A percentile compares a stretch with the other conserved stretches of the same genome.
These are phyloP conservation scores for Pipistrellus pipistrellus DNA, from an alignment of 2,797 vertebrate genomes.

Conservation along the genomic window DNA sequence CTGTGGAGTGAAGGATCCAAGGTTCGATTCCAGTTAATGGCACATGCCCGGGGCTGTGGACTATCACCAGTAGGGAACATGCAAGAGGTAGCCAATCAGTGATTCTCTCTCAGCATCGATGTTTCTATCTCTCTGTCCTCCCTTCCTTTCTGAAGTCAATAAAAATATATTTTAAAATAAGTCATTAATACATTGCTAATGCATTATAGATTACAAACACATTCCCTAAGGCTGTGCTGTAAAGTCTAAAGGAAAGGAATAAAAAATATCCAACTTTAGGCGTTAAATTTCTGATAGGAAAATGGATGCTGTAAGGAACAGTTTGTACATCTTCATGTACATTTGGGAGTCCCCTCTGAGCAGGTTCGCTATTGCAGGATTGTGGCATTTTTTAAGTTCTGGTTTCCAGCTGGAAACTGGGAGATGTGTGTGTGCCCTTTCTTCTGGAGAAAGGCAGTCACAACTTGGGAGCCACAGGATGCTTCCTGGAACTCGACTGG, in stretches of 20 bases:
- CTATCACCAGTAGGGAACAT: too few species aligned
- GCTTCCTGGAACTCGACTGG: neutral
- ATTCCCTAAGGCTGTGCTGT: neutral
- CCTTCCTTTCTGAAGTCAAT: too few species aligned
- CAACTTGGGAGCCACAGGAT: neutral
- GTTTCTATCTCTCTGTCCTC: too few species aligned
- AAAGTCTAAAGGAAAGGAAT: constrained; percentile 2
- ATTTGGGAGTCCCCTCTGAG: neutral
- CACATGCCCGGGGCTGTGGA: too few species aligned
- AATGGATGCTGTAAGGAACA: neutral
- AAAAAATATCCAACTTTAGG: neutral
- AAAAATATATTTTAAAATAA: too few species aligned
- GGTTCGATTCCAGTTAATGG: too few species aligned
- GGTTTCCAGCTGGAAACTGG: neutral
- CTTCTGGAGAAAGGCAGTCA: neutral
- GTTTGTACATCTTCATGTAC: neutral
- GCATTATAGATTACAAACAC: neutral
- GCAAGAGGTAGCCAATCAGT: too few species aligned
- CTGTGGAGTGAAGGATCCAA: too few species aligned
- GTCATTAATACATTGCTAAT: neutral
- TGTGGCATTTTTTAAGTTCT: neutral
- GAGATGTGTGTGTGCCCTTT: neutral
- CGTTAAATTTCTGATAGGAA: constrained; percentile 1
- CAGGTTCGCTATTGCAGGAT: neutral
- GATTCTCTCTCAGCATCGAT: too few species aligned